Base-by-base conservation (phyloP, 2,113 vertebrate genomes). In the Myrmophylax atrothorax region DNA sequence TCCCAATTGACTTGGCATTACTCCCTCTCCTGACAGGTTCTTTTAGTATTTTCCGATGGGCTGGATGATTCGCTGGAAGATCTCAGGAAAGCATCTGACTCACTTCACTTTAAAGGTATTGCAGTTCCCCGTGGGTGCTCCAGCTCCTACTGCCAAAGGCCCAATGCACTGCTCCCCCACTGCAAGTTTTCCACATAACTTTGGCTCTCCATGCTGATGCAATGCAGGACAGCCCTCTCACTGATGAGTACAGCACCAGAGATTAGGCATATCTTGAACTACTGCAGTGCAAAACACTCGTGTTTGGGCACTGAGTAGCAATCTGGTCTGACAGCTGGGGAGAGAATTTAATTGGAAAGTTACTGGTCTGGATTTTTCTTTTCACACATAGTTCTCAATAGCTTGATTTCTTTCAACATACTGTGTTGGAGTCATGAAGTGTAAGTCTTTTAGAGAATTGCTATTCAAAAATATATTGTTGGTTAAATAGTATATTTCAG, bases 41-140 rank as follows among this genome's bases (percentile, higher is more conserved):
- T 99, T 63, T 78, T 99, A 84, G 97, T 99, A 62, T 99, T 99
- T 96, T 98, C 99, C 7, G 99, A 99, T 35, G 99, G 99, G 40
- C 92, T 98, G 38, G 98, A 99, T 89, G 98, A 97, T 50, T 89
- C 97, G 2, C 84, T 98, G 78, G 95, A 98, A 83, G 87, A 44
- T 5, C 97, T 99, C 81, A 97, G 97, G 93, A 38, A 26, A 17
- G 95, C 97, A 17, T 97, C 98, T 0, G 94, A 97, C 11, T 90
- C 46, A 14, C 98, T 99, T 78, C 95, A 63, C 9, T 38, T 58
- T 47, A 97, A 95, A 91, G 98, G 98, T 99, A 93, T 75, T 33
- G 20, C 26, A 38, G 55, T 6, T 18, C 28, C 3, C 3, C 4
- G 2, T 25, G 24, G 37, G 19, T 33, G 6, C 35, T 62, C 18